A percentile compares a stretch with the other conserved stretches of the same genome.
Conservation (phyloP, 2,113 vertebrate genomes). For the Nothocercus nigrocapillus region DNA sequence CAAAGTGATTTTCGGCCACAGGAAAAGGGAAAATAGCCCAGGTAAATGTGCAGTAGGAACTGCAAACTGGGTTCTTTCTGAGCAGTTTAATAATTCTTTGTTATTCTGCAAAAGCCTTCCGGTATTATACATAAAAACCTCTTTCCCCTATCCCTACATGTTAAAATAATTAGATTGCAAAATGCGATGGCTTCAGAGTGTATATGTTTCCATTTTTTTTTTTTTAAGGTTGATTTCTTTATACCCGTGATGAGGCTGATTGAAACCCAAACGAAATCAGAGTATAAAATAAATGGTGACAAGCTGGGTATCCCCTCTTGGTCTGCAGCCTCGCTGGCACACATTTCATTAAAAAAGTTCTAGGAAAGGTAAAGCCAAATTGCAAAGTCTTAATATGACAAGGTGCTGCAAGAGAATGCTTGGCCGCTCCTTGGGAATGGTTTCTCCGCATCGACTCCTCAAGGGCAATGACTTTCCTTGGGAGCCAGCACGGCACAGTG, state of each 20-base stretch:
- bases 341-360: neutral
- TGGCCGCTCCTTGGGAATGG: neutral
- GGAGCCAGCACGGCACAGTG: neutral
- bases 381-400: neutral
- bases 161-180: conserved; percentile 47
- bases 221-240: conserved; percentile 1
- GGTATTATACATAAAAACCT: neutral
- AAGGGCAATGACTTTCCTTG: neutral
- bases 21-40: conserved; percentile 48
- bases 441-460: neutral
- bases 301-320: neutral
- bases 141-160: neutral
- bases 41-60: conserved; percentile 50
- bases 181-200: neutral
- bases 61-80: conserved; percentile 48
- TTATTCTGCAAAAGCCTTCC: conserved; percentile 22
- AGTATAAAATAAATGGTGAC: neutral
- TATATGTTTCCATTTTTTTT: neutral
- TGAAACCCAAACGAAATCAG: conserved; percentile 10
- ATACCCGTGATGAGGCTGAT: neutral
- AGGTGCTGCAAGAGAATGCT: neutral
- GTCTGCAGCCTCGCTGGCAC: neutral
- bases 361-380: neutral
- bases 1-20: conserved; percentile 63
- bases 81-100: conserved; percentile 46